phyloP scores from a whole-genome alignment of 53 echinoderm and acorn worm species.

The Luidia sarsii region DNA sequence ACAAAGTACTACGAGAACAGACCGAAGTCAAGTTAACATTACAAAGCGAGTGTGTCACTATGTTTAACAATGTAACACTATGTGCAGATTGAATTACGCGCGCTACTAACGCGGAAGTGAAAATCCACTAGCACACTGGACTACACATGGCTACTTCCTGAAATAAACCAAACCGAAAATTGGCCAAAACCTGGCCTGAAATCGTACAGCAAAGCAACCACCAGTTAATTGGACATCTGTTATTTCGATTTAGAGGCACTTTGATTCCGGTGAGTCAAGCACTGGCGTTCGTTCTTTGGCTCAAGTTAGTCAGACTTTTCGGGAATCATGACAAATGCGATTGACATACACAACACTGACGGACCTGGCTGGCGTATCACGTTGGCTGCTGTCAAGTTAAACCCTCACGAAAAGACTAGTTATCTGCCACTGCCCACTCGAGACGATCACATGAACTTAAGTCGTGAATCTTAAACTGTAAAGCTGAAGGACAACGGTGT shows the following conservation, averaged over 20 bases:
- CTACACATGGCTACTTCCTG: neutral
- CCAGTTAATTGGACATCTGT: too few relatives aligned
- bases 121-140: slow-evolving; percentile 2
- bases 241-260: neutral
- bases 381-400: too few relatives aligned
- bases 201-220: neutral
- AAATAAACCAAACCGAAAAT: too few relatives aligned
- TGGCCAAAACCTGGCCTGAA: neutral
- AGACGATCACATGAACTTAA: too few relatives aligned
- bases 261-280: slow-evolving; percentile 11
- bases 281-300: neutral
- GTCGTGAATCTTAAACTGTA: too few relatives aligned
- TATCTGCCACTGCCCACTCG: too few relatives aligned
- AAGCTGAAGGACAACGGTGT: too few relatives aligned
- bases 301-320: neutral
- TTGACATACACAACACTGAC: neutral
- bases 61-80: neutral
- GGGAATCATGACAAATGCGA: slow-evolving; percentile 1
- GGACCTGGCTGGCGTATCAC: too few relatives aligned
- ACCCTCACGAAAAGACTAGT: too few relatives aligned
- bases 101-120: slow-evolving; percentile 23
- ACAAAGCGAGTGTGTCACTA: neutral
- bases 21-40: neutral
- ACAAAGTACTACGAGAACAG: too few relatives aligned
- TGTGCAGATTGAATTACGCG: slow-evolving; percentile 27